Conservation (phyloP, 2,797 vertebrate species). For the Diceros bicornis region DNA sequence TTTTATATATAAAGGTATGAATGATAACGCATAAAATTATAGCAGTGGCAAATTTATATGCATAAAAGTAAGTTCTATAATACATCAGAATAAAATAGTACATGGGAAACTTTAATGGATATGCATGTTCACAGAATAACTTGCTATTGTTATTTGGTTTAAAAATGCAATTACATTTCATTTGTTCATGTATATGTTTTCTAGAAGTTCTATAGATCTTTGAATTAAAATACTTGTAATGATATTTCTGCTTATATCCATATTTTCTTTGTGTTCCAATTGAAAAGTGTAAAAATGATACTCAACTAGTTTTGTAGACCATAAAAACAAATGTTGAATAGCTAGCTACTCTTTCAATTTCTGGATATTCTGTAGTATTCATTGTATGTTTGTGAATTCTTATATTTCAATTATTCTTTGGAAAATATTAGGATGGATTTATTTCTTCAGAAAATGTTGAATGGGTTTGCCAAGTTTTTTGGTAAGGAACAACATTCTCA, state of each 20-base stretch:
- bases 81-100: conserved; percentile 41
- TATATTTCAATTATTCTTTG: conserved; percentile 63
- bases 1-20: background rate
- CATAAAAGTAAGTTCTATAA: background rate
- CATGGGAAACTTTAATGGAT: background rate
- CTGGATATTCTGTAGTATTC: background rate
- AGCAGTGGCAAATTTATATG: conserved; percentile 22
- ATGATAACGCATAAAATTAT: conserved; percentile 21
- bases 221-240: conserved; percentile 27
- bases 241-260: background rate
- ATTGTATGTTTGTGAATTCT: conserved; percentile 53
- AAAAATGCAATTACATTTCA: conserved; percentile 51
- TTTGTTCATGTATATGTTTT: conserved; percentile 50
- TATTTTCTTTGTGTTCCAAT: conserved; percentile 57
- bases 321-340: conserved; percentile 47
- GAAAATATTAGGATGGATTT: conserved; percentile 41
- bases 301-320: background rate
- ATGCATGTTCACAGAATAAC: conserved; percentile 6
- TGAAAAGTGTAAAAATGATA: conserved; percentile 55
- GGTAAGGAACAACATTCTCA: conserved; percentile 67
- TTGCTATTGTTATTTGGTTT: conserved; percentile 35
- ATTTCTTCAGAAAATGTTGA: conserved; percentile 61
- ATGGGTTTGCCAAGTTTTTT: conserved; percentile 20
- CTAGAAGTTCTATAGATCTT: conserved; percentile 2
- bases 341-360: background rate